These are phyloP conservation scores for Drosophila leonis DNA, from an alignment of 2,888 invertebrate species.

Conservation along the genomic window DNA sequence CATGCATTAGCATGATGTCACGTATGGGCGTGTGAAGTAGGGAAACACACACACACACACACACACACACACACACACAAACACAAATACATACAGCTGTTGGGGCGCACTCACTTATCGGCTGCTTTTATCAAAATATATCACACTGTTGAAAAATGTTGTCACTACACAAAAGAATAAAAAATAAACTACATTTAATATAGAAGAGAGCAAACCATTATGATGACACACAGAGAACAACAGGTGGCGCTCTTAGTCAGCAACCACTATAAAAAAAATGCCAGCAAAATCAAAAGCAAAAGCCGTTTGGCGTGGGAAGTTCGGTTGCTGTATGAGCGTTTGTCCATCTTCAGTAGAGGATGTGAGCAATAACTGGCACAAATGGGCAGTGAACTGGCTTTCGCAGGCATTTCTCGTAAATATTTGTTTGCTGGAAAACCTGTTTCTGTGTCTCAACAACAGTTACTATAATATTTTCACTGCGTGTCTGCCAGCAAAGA, in stretches of 20 bases:
- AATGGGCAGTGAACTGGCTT: slow-evolving; percentile 26
- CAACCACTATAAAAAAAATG: slow-evolving; percentile 6
- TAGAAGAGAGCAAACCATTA: slow-evolving; percentile 12
- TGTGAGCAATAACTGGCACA: slow-evolving; percentile 47
- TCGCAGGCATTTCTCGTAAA: not conserved
- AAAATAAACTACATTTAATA: slow-evolving; percentile 9
- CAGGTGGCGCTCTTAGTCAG: slow-evolving; percentile 73
- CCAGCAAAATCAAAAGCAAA: slow-evolving; percentile 9
- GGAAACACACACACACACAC: not conserved
- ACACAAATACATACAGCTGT: not conserved
- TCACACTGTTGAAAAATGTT: slow-evolving; percentile 3
- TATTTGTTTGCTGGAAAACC: slow-evolving; percentile 40
- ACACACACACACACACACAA: not conserved
- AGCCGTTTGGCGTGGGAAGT: slow-evolving; percentile 42
- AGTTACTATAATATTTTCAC: slow-evolving; percentile 35
- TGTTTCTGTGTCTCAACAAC: slow-evolving; percentile 35
- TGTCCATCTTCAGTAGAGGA: slow-evolving; percentile 18
- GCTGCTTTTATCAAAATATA: slow-evolving; percentile 49
- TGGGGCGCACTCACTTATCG: slow-evolving; percentile 47
- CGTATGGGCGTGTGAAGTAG: slow-evolving; percentile 44
- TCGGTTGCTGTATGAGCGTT: slow-evolving; percentile 7
- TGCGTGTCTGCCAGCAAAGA: slow-evolving; percentile 23
- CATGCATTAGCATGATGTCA: slow-evolving; percentile 67
- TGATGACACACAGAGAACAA: slow-evolving; percentile 59
- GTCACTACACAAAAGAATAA: slow-evolving; percentile 6